Percentiles rank a stretch among this genome's conserved stretches.
Evolutionary conservation across 2,113 vertebrate species (phyloP).

Genomic region (Entosphenus tridentatus): DNA sequence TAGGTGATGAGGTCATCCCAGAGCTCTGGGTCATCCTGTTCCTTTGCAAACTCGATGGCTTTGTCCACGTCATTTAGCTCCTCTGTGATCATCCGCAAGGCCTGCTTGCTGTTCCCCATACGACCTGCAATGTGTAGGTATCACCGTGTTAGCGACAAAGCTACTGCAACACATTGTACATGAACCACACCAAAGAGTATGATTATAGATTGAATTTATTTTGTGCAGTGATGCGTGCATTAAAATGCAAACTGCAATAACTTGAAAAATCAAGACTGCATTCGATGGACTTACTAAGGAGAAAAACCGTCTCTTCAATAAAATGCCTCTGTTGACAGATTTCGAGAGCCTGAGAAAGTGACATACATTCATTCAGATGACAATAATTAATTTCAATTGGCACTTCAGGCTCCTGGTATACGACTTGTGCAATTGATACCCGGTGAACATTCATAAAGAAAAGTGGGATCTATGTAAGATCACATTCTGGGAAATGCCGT

Average conservation of each 20-base stretch:
- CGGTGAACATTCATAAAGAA: neutral
- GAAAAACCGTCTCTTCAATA: constrained; percentile 83
- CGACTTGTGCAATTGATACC: neutral
- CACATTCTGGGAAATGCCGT: neutral
- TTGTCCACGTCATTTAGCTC: constrained; percentile 78
- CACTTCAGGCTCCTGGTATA: neutral
- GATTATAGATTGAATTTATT: no score
- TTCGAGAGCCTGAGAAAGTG: constrained; percentile 52
- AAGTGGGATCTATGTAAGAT: no score
- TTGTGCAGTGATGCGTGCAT: no score
- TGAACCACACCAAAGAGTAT: no score
- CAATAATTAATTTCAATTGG: neutral
- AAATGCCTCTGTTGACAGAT: constrained; percentile 94
- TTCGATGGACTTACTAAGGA: constrained; percentile 53
- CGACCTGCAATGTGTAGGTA: constrained; percentile 31
- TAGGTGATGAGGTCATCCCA: constrained; percentile 96
- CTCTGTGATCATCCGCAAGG: constrained; percentile 97
- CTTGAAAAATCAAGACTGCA: no score
- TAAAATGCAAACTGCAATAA: no score
- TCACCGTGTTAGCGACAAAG: no score
- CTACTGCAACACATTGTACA: no score
- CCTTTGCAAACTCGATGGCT: constrained; percentile 94
- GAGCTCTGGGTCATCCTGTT: constrained; percentile 81
- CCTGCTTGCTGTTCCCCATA: constrained; percentile 87
- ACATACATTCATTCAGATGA: neutral